Base-by-base conservation (phyloP, 2,797 vertebrate genomes). In the Onychomys arenicola region DNA sequence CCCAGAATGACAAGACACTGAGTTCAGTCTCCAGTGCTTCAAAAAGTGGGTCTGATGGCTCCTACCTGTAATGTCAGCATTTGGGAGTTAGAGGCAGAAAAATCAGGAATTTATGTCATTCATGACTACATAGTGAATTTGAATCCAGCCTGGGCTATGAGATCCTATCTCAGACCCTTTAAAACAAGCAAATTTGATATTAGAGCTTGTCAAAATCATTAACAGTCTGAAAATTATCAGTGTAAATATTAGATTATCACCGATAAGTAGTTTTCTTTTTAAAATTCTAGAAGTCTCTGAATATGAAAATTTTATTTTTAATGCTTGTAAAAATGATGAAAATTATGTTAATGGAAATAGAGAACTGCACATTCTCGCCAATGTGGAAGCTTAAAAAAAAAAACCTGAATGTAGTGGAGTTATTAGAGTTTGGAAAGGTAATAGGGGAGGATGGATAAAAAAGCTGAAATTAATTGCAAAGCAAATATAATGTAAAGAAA, bases 201-300 rank as follows among this genome's bases (percentile, higher is more conserved):
- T 69, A 67, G 32, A 86, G 65, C 21, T 71, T 86, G 65, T 71
- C 65, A 86, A 52, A 71, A 71, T 86, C 67, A 69, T 86, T 43
- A 85, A 25, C 43, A 85, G 9, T 5, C 29, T 67, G 19, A 29
- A 71, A 86, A 34, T 27, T 37, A 55, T 55, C 23, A 55, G 46
- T 55, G 23, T 86, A 55, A 27, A 69, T 57, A 25, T 69, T 81
- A 27, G 63, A 73, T 84, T 84, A 46, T 91, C 89, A 82, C n/a
- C 34, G 49, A 13, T 63, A 85, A 89, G 52, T 95, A 59, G 12
- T 89, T 96, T 91, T 77, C 65, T 55, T 91, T 93, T 80, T 80
- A 61, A 75, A 61, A 67, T 67, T 93, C 77, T 80, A 83, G 63
- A 57, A 10, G 21, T 83, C 6, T 67, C 43, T 34, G 49, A 83